Evolutionary conservation across 2,797 vertebrate genomes (phyloP), one percentile per base, ranked within the genome.

Genomic region (Platalea minor): DNA sequence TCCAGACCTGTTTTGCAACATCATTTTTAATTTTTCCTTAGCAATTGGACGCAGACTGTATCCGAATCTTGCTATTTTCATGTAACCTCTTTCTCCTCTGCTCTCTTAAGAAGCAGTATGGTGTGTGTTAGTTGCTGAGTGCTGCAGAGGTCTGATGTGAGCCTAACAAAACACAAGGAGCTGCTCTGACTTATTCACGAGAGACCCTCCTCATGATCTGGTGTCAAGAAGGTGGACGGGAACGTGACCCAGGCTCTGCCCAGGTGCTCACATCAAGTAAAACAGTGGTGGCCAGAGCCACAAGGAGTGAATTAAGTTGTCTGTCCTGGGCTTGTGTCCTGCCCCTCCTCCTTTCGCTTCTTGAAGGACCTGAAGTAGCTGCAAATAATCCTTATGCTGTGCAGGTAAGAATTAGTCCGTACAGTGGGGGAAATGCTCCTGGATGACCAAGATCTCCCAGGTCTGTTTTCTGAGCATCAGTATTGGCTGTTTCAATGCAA

Each of bases 41-140:
- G 9, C 2, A 3, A 13, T 61, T 67, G 51, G 39, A 17, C 2
- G 3, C 25, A 4, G 28, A 26, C 4, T 3, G 9, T 7, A 20
- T 7, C 7, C 46, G 68, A 37, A 60, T 73, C 11, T 60, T 41
- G 11, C 28, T 48, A 4, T 14, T 56, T 83, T 64, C 28, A 6
- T 31, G 12, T 28, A 39, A 77, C 41, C 5, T 25, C 50, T 28
- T 60, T 65, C 43, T 50, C 51, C 25, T 56, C 21, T 29, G 24
- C 46, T 75, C 41, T 37, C n/a, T 33, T 17, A 8, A 29, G 21
- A 28, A 31, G 28, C 17, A 48, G 17, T 13, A 5, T 0, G 1
- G 5, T 9, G 14, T 11, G 21, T 35, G 28, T 0, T 51, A 24
- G 4, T 13, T 15, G 13, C 19, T 54, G 63, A 46, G 37, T 5